Conservation (phyloP, 2,113 vertebrate species). For the Aix galericulata region DNA sequence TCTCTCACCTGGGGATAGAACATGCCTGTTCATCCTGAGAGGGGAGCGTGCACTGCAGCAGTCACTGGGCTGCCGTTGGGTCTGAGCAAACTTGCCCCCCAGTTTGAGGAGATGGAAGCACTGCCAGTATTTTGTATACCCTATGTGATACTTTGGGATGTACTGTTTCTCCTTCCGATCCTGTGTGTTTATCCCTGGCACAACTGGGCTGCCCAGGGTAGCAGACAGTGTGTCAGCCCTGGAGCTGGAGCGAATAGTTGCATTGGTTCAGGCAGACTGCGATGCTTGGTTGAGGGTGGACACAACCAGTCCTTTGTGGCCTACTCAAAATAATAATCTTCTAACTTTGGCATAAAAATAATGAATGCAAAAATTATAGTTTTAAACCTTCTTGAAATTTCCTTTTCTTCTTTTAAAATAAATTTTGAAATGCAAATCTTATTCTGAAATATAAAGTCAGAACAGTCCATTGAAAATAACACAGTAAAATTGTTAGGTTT, state of each 20-base stretch:
- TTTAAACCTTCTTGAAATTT: not conserved
- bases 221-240: rapidly evolving
- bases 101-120: not conserved
- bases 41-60: rapidly evolving
- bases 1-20: not conserved
- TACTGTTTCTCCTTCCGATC: not conserved
- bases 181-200: not conserved
- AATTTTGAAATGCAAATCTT: not conserved
- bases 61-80: not conserved
- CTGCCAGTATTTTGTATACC: not conserved
- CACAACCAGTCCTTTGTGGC: not conserved
- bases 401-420: not conserved
- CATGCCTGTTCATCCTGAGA: not conserved
- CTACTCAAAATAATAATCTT: not conserved
- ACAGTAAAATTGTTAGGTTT: not conserved
- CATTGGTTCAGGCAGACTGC: not conserved
- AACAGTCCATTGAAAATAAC: rapidly evolving
- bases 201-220: not conserved
- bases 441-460: not conserved
- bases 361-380: not conserved
- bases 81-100: not conserved
- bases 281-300: not conserved
- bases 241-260: not conserved
- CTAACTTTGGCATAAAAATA: not conserved
- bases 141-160: not conserved